Evolutionary conservation across 1,140 invertebrate species (phyloP).

Genomic region (Apis dorsata): DNA sequence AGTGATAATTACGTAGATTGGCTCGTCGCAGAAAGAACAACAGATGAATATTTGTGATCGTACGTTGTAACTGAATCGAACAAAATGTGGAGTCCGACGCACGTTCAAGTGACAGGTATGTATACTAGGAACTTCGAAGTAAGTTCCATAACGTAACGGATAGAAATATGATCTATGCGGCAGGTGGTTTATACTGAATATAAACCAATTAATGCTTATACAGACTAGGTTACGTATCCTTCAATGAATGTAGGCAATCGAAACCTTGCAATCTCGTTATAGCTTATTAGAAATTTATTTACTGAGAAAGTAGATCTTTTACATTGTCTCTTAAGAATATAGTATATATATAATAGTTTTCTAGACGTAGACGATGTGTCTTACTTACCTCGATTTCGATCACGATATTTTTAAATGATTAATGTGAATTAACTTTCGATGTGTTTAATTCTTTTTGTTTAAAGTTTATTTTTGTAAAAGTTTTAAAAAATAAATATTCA

Average conservation of each 20-base stretch:
- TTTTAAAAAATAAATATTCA: not conserved
- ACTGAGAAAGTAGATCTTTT: not conserved
- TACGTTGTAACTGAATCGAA: conserved; percentile 12
- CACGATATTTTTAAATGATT: conserved; percentile 10
- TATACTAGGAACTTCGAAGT: not conserved
- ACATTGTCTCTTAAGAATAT: no score
- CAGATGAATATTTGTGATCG: conserved; percentile 17
- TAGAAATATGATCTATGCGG: conserved; percentile 12
- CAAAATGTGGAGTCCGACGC: conserved; percentile 91
- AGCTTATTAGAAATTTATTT: not conserved
- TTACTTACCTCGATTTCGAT: conserved; percentile 14
- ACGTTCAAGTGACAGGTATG: conserved; percentile 90
- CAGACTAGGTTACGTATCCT: conserved; percentile 50
- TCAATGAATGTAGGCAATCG: conserved; percentile 50
- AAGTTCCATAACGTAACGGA: not conserved
- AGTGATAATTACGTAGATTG: conserved; percentile 16
- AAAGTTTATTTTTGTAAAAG: not conserved
- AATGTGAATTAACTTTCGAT: not conserved
- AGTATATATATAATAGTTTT: not conserved
- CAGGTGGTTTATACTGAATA: conserved; percentile 48
- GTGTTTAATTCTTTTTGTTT: not conserved
- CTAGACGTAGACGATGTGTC: not conserved
- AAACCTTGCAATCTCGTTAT: conserved; percentile 46
- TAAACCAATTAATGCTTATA: conserved; percentile 51
- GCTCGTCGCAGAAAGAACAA: not conserved